Evolutionary conservation across 2,797 vertebrate species (phyloP).

Genomic region (Sebastes cheni): DNA sequence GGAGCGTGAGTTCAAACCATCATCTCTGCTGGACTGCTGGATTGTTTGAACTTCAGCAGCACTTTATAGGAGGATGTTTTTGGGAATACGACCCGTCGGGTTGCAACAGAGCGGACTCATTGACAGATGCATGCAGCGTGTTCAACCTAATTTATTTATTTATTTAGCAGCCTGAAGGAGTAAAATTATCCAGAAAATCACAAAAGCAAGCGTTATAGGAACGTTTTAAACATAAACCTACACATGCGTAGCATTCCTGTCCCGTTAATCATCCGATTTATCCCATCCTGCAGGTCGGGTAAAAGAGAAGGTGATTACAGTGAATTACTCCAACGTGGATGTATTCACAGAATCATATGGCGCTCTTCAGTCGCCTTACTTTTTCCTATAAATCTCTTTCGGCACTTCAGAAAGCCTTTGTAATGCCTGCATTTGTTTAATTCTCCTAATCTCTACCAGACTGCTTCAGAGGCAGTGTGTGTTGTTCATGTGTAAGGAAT

Average conservation of each 20-base stretch:
- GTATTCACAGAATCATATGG: not conserved
- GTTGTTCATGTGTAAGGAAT: constrained; percentile 22
- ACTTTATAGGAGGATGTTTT: not conserved
- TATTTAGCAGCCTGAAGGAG: not conserved
- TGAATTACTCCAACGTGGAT: not conserved
- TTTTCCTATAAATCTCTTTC: not conserved
- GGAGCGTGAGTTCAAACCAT: not conserved
- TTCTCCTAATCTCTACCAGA: constrained; percentile 30
- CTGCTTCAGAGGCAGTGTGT: not conserved
- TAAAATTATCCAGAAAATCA: not conserved
- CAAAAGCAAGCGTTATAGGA: not conserved
- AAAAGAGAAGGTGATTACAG: not conserved
- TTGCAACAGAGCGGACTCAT: not conserved
- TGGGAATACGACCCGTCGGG: not conserved
- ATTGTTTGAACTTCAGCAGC: too few species aligned
- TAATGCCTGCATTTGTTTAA: not conserved
- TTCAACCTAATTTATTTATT: not conserved
- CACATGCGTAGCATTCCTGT: not conserved
- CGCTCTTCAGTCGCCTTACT: not conserved
- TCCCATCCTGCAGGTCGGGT: not conserved
- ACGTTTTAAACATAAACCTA: not conserved
- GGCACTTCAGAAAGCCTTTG: not conserved
- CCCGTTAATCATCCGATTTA: not conserved
- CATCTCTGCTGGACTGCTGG: too few species aligned
- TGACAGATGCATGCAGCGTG: not conserved